Evolutionary conservation across 1,140 invertebrate species (phyloP).

Genomic region (Micrasema minimum): DNA sequence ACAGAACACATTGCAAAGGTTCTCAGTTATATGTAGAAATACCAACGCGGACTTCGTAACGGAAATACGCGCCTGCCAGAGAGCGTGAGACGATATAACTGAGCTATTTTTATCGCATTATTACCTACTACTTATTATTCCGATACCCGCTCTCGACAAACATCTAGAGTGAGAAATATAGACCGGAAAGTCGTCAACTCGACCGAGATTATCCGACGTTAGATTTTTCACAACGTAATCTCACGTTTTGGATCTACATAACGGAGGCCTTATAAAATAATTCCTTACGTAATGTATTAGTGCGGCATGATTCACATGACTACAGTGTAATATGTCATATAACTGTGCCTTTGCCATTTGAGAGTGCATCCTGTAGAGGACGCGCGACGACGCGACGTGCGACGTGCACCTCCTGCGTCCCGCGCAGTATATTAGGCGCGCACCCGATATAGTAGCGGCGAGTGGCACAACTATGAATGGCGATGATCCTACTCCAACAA

Average conservation of each 20-base stretch:
- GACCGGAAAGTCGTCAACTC: background rate
- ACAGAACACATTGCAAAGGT: conserved; percentile 29
- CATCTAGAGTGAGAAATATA: background rate
- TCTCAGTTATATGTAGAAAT: conserved; percentile 40
- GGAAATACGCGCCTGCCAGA: conserved; percentile 1
- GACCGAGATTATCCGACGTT: background rate
- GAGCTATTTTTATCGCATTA: conserved; percentile 15
- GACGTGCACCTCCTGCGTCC: background rate
- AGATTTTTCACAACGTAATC: too few species aligned
- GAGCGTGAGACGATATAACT: background rate
- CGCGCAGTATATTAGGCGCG: background rate
- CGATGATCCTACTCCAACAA: conserved; percentile 33
- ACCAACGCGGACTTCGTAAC: conserved; percentile 35
- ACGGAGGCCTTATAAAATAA: too few species aligned
- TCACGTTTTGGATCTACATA: too few species aligned
- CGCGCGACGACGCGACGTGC: background rate
- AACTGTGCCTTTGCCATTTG: conserved; percentile 21
- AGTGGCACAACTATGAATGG: conserved; percentile 33
- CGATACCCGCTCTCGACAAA: background rate
- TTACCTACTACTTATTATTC: conserved; percentile 12
- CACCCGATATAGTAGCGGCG: conserved; percentile 25
- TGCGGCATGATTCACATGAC: conserved; percentile 7
- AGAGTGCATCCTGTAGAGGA: conserved; percentile 24
- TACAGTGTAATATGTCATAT: too few species aligned
- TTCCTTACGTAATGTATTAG: too few species aligned